Conservation (phyloP, 2,113 vertebrate species). For the Aegithalos caudatus region DNA sequence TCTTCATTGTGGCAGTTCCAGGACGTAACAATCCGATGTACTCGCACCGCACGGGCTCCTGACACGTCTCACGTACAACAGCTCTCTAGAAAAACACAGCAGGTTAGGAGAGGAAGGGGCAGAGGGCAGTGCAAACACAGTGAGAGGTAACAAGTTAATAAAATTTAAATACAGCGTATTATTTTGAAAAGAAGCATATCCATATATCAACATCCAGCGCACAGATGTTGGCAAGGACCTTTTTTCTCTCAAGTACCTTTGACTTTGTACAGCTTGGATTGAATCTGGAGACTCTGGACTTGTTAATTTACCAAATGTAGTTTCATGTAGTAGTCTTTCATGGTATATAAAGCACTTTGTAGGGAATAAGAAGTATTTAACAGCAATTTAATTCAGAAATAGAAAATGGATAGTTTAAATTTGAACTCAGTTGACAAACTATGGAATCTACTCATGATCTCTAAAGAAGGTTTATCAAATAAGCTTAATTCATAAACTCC, state of each 20-base stretch:
- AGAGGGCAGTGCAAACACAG: not conserved
- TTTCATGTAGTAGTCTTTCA: not conserved
- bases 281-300: not conserved
- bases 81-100: not conserved
- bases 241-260: accelerated
- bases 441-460: not conserved
- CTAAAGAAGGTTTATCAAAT: not conserved
- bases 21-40: accelerated
- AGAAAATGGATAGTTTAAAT: not conserved
- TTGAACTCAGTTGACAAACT: not conserved
- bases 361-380: not conserved
- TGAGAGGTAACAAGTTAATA: not conserved
- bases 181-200: not conserved
- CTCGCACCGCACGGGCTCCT: not conserved
- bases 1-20: slow-evolving; percentile 78
- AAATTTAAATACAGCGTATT: not conserved
- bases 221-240: not conserved
- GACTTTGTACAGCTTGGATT: not conserved
- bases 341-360: not conserved
- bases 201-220: not conserved
- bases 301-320: not conserved
- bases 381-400: not conserved
- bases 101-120: not conserved
- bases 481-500: not conserved
- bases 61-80: not conserved